These are phyloP conservation scores for Nebria salina DNA, from an alignment of 2,888 invertebrate genomes.

Conservation along the genomic window DNA sequence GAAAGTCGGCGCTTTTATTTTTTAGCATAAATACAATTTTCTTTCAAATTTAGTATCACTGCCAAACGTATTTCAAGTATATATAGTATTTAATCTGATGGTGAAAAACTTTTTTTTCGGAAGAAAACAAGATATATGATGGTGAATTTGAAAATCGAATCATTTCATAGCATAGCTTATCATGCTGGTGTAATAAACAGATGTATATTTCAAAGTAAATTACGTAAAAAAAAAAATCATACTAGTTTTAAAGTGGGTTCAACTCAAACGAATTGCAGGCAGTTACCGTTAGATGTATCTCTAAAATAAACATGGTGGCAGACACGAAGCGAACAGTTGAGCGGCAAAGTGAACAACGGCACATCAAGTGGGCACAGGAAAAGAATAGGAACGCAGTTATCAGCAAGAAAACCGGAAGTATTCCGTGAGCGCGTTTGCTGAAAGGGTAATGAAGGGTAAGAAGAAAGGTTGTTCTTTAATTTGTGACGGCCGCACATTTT, in stretches of 20 bases:
- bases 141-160: no score
- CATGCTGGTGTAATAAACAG: no score
- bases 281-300: background rate
- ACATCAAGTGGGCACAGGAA: background rate
- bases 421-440: background rate
- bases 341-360: background rate
- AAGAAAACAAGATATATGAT: no score
- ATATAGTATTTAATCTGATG: no score
- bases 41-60: no score
- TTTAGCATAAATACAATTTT: no score
- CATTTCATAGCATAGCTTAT: no score
- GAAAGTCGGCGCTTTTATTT: no score
- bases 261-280: background rate
- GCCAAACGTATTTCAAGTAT: no score
- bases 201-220: background rate
- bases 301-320: background rate
- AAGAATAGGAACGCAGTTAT: background rate
- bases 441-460: background rate
- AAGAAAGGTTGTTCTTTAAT: conserved; percentile 23
- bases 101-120: no score
- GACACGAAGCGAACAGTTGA: background rate
- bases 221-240: background rate
- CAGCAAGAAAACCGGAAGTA: background rate
- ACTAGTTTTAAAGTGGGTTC: background rate
- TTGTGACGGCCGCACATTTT: conserved; percentile 39